phyloP scores from a whole-genome alignment of 2,797 vertebrate species.

The Pampus argenteus region DNA sequence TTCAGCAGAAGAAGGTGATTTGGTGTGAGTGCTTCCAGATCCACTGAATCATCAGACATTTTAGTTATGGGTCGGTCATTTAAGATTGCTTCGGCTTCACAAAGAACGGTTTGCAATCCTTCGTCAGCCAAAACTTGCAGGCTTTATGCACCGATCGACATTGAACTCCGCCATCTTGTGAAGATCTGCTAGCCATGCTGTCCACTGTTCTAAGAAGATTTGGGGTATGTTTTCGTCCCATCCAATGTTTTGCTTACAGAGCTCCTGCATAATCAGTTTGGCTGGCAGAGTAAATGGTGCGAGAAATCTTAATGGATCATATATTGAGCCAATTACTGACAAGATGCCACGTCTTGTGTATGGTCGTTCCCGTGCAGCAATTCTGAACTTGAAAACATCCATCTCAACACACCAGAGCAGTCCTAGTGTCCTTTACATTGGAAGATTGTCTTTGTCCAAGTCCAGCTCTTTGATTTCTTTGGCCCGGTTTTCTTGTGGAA shows the following conservation, averaged over 20 bases:
- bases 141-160: too few species aligned
- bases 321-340: conserved; percentile 28
- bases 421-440: conserved; percentile 9
- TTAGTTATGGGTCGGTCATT: too few species aligned
- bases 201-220: too few species aligned
- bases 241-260: conserved; percentile 3
- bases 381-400: conserved; percentile 28
- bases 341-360: conserved; percentile 13
- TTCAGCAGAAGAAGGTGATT: too few species aligned
- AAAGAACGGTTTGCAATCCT: too few species aligned
- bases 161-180: too few species aligned
- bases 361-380: not conserved
- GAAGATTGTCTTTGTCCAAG: conserved; percentile 12
- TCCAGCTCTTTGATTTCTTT: not conserved
- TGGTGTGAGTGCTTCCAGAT: too few species aligned
- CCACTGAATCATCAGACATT: too few species aligned
- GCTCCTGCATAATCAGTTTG: conserved; percentile 34
- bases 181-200: too few species aligned
- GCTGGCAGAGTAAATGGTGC: conserved; percentile 18
- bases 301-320: conserved; percentile 19
- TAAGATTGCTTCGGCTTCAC: too few species aligned
- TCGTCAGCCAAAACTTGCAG: too few species aligned
- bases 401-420: conserved; percentile 20
- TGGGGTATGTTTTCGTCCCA: conserved; percentile 13
- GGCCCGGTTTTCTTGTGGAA: not conserved